A percentile compares a stretch with the other conserved stretches of the same genome.
Evolutionary conservation across 2,888 invertebrate genomes (phyloP).

Genomic region (Microctonus aethiopoides): DNA sequence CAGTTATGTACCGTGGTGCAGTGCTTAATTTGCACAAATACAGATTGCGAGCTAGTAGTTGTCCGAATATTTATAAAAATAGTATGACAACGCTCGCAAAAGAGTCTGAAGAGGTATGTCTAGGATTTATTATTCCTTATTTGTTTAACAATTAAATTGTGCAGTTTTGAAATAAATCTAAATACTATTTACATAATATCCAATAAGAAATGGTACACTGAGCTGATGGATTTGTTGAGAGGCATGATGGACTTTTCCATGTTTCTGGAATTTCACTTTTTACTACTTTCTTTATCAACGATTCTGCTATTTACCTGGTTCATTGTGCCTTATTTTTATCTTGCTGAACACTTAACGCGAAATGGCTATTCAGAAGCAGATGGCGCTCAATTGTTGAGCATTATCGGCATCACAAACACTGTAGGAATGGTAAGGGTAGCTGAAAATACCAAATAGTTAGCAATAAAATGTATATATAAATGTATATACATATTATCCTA

Average conservation of each 20-base stretch:
- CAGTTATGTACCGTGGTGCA: slow-evolving; percentile 87
- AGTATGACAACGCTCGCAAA: slow-evolving; percentile 88
- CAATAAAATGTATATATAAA: slow-evolving; percentile 12
- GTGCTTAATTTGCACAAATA: slow-evolving; percentile 86
- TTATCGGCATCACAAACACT: slow-evolving; percentile 90
- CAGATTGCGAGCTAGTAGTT: slow-evolving; percentile 85
- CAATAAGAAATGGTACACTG: slow-evolving; percentile 78
- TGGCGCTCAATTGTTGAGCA: slow-evolving; percentile 83
- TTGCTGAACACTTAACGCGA: slow-evolving; percentile 84
- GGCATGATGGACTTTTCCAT: slow-evolving; percentile 84
- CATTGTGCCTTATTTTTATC: slow-evolving; percentile 95
- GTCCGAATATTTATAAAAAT: slow-evolving; percentile 90
- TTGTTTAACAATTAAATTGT: neutral
- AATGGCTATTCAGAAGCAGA: slow-evolving; percentile 78
- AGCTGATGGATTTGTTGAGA: slow-evolving; percentile 74
- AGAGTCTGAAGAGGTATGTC: slow-evolving; percentile 78
- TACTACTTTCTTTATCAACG: slow-evolving; percentile 85
- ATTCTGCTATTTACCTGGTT: slow-evolving; percentile 92
- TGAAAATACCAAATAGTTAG: too few relatives aligned
- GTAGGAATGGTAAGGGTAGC: slow-evolving; percentile 90
- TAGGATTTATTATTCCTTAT: slow-evolving; percentile 6
- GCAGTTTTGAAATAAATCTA: neutral
- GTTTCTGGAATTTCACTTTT: slow-evolving; percentile 81
- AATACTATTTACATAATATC: neutral
- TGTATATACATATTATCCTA: neutral